A percentile compares a stretch with the other conserved stretches of the same genome.
Conservation (phyloP, 1,140 invertebrate genomes). For the Zophobas atratus region DNA sequence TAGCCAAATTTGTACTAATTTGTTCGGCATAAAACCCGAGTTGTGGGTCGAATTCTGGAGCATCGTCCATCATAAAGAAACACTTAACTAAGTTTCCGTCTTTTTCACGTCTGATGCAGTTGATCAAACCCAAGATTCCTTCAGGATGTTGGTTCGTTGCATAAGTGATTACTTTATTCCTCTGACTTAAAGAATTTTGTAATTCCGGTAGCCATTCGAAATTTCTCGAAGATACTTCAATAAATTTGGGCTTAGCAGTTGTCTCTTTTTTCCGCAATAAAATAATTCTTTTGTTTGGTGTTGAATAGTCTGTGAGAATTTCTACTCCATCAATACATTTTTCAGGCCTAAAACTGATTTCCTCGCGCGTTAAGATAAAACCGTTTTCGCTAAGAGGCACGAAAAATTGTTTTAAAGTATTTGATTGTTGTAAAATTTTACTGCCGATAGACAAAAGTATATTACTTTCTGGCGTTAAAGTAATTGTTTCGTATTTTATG, state of each 20-base stretch:
- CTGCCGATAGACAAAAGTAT: slow-evolving; percentile 1
- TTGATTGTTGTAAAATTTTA: slow-evolving; percentile 42
- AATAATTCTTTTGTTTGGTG: background rate
- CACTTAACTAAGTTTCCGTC: slow-evolving; percentile 76
- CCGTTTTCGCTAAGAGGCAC: slow-evolving; percentile 33
- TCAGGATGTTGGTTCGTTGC: slow-evolving; percentile 75
- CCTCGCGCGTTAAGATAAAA: slow-evolving; percentile 71
- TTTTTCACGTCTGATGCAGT: slow-evolving; percentile 81
- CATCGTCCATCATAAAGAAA: slow-evolving; percentile 77
- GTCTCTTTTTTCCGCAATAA: background rate
- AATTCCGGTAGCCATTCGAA: background rate
- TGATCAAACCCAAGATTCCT: slow-evolving; percentile 89
- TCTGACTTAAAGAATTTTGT: background rate
- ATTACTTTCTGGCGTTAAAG: slow-evolving; percentile 11
- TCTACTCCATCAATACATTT: background rate
- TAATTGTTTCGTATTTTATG: background rate
- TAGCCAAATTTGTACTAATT: slow-evolving; percentile 74
- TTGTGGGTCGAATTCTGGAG: slow-evolving; percentile 76
- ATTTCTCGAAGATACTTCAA: background rate
- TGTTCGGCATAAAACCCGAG: slow-evolving; percentile 76
- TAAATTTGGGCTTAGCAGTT: background rate
- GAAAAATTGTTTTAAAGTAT: slow-evolving; percentile 59
- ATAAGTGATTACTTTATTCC: slow-evolving; percentile 71
- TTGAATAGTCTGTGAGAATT: background rate
- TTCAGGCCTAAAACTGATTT: slow-evolving; percentile 53